These are phyloP conservation scores for Drosophila anomelani DNA, from an alignment of 2,888 invertebrate species.

Conservation along the genomic window DNA sequence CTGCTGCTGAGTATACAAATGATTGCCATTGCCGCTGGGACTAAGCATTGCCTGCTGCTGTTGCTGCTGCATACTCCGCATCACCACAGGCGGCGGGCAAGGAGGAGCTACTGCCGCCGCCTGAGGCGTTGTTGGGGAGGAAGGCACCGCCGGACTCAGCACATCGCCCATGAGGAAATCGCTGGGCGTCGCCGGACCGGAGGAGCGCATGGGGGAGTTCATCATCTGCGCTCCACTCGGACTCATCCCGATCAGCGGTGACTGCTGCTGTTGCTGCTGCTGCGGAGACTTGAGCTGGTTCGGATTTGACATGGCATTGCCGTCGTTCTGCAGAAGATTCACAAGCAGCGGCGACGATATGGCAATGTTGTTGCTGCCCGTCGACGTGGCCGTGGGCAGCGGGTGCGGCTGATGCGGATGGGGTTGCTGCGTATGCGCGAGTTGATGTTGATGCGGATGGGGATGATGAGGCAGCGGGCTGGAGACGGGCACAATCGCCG, in stretches of 20 bases:
- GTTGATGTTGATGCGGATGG: constrained; percentile 21
- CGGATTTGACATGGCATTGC: constrained; percentile 65
- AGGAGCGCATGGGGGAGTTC: constrained; percentile 77
- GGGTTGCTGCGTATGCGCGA: constrained; percentile 21
- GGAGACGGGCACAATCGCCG: constrained; percentile 36
- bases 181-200: constrained; percentile 67
- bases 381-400: constrained; percentile 58
- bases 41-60: constrained; percentile 74
- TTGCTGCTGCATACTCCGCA: constrained; percentile 72
- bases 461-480: constrained; percentile 21
- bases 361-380: constrained; percentile 87
- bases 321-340: constrained; percentile 95
- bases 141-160: constrained; percentile 74
- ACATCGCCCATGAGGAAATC: constrained; percentile 71
- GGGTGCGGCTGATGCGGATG: constrained; percentile 34
- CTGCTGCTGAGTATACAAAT: constrained; percentile 68
- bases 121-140: constrained; percentile 69
- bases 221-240: constrained; percentile 53
- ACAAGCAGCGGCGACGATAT: constrained; percentile 95
- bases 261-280: constrained; percentile 56
- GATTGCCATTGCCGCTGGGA: constrained; percentile 70
- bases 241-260: constrained; percentile 72
- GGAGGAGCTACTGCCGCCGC: constrained; percentile 4
- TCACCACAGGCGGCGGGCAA: constrained; percentile 51
- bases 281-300: constrained; percentile 80